These are phyloP conservation scores for Atractosteus spatula DNA, from an alignment of 2,113 vertebrate genomes.

Conservation along the genomic window DNA sequence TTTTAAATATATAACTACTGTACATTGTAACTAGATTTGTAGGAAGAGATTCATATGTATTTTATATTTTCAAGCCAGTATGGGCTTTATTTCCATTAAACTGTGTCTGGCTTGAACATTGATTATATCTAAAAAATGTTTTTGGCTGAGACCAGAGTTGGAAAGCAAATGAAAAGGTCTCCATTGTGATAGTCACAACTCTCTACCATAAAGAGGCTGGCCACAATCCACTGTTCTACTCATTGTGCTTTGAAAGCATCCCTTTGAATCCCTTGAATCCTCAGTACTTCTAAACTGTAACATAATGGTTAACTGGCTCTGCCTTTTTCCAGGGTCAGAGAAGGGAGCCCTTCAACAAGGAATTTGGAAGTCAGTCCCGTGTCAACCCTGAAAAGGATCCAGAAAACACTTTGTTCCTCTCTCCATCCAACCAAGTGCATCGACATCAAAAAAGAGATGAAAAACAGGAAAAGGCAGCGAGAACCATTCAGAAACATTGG, in stretches of 20 bases:
- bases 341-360: too few species aligned
- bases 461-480: conserved; percentile 58
- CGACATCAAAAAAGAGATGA: conserved; percentile 21
- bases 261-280: neutral
- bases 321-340: conserved; percentile 10
- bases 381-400: neutral
- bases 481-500: conserved; percentile 71
- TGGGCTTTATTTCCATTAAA: too few species aligned
- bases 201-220: neutral
- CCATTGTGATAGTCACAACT: too few species aligned
- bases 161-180: too few species aligned
- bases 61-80: too few species aligned
- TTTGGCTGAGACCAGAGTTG: too few species aligned
- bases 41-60: too few species aligned
- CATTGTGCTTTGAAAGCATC: neutral
- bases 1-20: too few species aligned
- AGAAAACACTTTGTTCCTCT: conserved; percentile 5
- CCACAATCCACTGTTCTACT: neutral
- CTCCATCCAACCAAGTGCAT: neutral
- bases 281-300: neutral
- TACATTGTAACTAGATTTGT: too few species aligned
- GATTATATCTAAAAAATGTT: too few species aligned
- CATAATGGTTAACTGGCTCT: neutral
- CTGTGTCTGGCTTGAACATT: too few species aligned
- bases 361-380: neutral